These are phyloP conservation scores for Phenganax marumi DNA, from an alignment of 92 coral and sea anemone genomes.

Conservation along the genomic window DNA sequence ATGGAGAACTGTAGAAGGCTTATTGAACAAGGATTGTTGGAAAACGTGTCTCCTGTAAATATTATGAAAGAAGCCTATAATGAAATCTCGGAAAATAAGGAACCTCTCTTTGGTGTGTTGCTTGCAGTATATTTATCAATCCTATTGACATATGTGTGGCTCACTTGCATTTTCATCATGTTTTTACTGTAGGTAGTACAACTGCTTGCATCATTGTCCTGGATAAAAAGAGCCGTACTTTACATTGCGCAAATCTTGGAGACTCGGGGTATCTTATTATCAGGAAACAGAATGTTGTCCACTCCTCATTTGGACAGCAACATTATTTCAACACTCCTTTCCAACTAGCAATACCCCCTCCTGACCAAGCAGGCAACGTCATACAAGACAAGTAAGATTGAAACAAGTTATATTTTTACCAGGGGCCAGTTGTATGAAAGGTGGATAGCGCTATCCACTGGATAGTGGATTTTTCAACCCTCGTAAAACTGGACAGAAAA, in stretches of 20 bases:
- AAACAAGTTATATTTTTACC: background rate
- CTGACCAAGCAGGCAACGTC: conserved; percentile 86
- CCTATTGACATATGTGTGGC: background rate
- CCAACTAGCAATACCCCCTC: conserved; percentile 96
- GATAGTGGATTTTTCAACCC: no score
- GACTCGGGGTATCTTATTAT: conserved; percentile 93
- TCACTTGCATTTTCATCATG: background rate
- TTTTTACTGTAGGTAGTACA: conserved; percentile 71
- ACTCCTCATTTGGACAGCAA: conserved; percentile 85
- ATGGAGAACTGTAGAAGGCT: conserved; percentile 89
- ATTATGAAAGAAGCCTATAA: conserved; percentile 73
- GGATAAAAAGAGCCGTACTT: conserved; percentile 82
- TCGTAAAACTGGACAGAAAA: no score
- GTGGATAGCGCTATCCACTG: no score
- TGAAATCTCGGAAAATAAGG: conserved; percentile 85
- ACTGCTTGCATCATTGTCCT: conserved; percentile 90
- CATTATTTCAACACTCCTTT: conserved; percentile 96
- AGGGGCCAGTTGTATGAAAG: no score
- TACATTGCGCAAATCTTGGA: conserved; percentile 87
- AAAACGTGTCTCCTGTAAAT: conserved; percentile 73
- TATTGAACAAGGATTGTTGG: conserved; percentile 75
- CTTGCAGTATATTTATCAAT: background rate
- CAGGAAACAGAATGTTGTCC: conserved; percentile 79
- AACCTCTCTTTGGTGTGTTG: conserved; percentile 80
- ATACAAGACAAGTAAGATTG: conserved; percentile 84